Conservation (phyloP, 2,888 invertebrate genomes). For the Hybos culiciformis region DNA sequence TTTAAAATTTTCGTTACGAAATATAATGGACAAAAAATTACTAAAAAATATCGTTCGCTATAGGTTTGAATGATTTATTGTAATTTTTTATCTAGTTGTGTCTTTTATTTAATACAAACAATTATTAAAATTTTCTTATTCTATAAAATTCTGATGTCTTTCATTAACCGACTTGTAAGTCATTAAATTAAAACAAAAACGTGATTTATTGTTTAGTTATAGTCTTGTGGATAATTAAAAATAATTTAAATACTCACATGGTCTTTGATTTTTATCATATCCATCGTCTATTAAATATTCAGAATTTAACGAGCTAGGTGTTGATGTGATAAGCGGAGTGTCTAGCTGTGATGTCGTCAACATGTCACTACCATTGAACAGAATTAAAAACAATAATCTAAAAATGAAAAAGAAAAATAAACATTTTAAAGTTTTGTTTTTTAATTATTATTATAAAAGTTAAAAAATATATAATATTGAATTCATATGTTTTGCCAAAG, state of each 20-base stretch:
- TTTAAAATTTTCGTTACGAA: too few species aligned
- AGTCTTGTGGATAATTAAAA: too few species aligned
- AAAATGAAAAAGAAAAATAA: conserved; percentile 7
- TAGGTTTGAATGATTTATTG: too few species aligned
- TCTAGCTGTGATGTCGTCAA: conserved; percentile 15
- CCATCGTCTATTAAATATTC: conserved; percentile 17
- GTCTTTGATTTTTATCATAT: conserved; percentile 22
- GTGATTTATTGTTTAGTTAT: not conserved
- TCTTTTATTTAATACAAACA: too few species aligned
- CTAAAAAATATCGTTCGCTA: too few species aligned
- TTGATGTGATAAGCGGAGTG: conserved; percentile 11
- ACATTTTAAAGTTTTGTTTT: not conserved
- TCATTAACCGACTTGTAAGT: not conserved
- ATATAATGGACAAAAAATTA: too few species aligned
- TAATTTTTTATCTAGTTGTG: too few species aligned
- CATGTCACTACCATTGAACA: conserved; percentile 17
- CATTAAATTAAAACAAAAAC: not conserved
- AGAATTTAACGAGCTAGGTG: too few species aligned
- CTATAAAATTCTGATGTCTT: not conserved
- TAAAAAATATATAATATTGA: not conserved
- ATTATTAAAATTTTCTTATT: too few species aligned
- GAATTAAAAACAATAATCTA: conserved; percentile 17
- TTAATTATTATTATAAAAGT: not conserved
- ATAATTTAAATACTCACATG: conserved; percentile 23
- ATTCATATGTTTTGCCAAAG: not conserved